phyloP scores from a whole-genome alignment of 2,113 vertebrate genomes.

The Pedionomus torquatus region DNA sequence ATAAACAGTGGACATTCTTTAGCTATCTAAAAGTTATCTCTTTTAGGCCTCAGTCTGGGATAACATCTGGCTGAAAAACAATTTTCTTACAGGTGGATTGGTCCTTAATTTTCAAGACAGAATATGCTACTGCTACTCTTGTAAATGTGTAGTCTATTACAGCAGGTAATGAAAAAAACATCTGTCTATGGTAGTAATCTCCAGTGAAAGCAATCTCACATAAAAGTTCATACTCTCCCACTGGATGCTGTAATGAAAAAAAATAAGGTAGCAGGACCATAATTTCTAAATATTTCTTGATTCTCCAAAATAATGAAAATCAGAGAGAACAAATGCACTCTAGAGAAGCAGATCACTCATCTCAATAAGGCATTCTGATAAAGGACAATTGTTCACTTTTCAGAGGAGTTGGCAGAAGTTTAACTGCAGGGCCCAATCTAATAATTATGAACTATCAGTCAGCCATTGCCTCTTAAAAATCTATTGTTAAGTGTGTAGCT shows the following conservation, averaged over 20 bases:
- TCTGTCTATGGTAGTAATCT: not conserved
- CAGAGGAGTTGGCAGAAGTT: not conserved
- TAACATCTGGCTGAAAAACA: not conserved
- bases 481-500: not conserved
- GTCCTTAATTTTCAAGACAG: not conserved
- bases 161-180: conserved; percentile 3
- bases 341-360: not conserved
- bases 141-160: not conserved
- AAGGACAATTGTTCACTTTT: not conserved
- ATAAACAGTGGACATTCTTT: not conserved
- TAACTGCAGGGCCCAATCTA: not conserved
- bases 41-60: not conserved
- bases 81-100: not conserved
- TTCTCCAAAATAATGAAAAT: not conserved
- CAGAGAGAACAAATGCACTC: not conserved
- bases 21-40: not conserved
- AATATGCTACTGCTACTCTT: not conserved
- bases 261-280: not conserved
- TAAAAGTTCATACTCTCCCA: not conserved
- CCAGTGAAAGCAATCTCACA: not conserved
- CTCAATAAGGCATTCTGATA: not conserved
- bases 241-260: not conserved
- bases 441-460: not conserved
- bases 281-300: not conserved
- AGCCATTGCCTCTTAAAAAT: not conserved